Evolutionary conservation across 2,113 vertebrate species (phyloP).

Genomic region (Tupaia tana): DNA sequence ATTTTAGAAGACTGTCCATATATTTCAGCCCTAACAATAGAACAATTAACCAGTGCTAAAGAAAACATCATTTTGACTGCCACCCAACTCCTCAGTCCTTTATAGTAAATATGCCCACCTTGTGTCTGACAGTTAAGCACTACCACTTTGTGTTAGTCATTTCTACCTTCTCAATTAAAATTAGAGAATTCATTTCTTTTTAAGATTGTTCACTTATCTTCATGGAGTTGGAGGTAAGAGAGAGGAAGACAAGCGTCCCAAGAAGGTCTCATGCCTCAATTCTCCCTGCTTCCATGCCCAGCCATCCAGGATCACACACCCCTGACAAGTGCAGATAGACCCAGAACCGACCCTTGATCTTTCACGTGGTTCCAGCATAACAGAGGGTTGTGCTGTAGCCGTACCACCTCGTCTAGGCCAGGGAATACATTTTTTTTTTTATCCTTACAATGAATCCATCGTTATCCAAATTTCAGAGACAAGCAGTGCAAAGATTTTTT

Average conservation of each 20-base stretch:
- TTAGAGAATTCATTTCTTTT: background rate
- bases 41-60: background rate
- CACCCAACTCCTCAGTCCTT: background rate
- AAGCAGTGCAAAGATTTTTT: background rate
- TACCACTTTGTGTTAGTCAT: background rate
- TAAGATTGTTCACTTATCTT: too few relatives aligned
- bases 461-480: background rate
- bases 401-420: too few relatives aligned
- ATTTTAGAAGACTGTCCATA: background rate
- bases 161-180: background rate
- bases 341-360: too few relatives aligned
- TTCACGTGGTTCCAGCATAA: too few relatives aligned
- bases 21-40: background rate
- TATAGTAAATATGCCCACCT: background rate
- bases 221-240: too few relatives aligned
- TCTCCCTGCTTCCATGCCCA: too few relatives aligned
- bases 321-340: too few relatives aligned
- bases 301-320: too few relatives aligned
- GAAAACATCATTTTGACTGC: background rate
- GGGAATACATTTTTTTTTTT: background rate
- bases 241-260: too few relatives aligned
- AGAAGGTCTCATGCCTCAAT: too few relatives aligned
- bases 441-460: background rate
- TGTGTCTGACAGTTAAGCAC: background rate
- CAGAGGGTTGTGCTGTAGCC: too few relatives aligned